Evolutionary conservation across 2,797 vertebrate genomes (phyloP), one percentile per base, ranked within the genome.

Genomic region (Malacoraja senta): DNA sequence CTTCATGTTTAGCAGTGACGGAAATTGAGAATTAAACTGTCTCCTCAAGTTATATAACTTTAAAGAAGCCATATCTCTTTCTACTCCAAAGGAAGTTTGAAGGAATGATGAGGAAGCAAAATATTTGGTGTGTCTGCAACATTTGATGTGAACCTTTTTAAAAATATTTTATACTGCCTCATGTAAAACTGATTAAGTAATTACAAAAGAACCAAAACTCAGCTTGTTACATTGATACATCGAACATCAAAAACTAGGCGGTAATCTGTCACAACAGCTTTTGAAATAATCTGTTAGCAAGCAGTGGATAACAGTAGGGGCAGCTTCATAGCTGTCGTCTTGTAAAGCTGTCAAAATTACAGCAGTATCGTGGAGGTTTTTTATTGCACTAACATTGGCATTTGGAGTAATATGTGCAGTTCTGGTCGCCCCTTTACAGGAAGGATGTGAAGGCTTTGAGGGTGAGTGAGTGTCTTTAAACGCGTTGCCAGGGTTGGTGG

Each of bases 211-310:
- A 92, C 35, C 38, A 92, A 92, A 74, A 92, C 68, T 74, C 71
- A 8, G 29, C 68, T 68, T 92, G 35, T 92, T 76, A 76, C 90
- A 53, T 53, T 76, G 26, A 76, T 13, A 53, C 24, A 58, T 24
- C 29, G 90, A 92, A 29, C 35, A n/a, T 92, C 72, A 92, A 76
- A 92, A 76, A 38, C 72, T 76, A 26, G 90, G 90, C 38, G 38
- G 3, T 74, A 76, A 74, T 92, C 90, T 92, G 90, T 92, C 90
- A 92, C 38, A 88, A 88, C 84, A 92, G 90, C 21, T 76, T 74
- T 76, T 29, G 90, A 58, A 53, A n/a, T 13, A 92, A 26, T 74
- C 61, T 74, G 68, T 74, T 53, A 76, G 90, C 90, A 74, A 92
- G 71, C 71, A 92, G 29, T 29, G 26, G 26, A 29, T 74, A 76